These are phyloP conservation scores for Augochlora pura DNA, from an alignment of 1,140 invertebrate species.

Conservation along the genomic window DNA sequence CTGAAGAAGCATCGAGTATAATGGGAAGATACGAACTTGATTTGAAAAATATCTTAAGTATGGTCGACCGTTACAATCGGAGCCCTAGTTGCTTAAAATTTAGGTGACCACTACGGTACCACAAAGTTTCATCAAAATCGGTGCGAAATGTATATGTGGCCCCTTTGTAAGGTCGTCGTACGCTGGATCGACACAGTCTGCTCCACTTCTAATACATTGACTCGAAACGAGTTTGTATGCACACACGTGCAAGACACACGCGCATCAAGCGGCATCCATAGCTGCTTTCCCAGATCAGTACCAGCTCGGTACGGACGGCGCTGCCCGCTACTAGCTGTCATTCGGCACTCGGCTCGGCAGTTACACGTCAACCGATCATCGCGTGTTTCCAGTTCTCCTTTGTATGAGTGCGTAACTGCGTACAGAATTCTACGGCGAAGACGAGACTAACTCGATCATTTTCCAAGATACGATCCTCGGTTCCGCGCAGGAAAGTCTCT, in stretches of 20 bases:
- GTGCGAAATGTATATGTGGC: no score
- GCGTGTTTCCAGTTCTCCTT: background rate
- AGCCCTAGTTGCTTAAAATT: no score
- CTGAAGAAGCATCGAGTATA: no score
- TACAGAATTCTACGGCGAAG: background rate
- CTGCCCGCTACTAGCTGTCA: slow-evolving; percentile 7
- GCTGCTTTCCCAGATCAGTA: slow-evolving; percentile 37
- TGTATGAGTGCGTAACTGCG: background rate
- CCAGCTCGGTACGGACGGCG: slow-evolving; percentile 18
- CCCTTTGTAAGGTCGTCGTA: slow-evolving; percentile 34
- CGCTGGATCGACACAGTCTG: slow-evolving; percentile 42
- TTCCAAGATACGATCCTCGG: background rate
- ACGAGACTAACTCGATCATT: background rate
- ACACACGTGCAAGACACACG: background rate
- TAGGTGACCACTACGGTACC: no score
- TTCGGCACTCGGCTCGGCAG: slow-evolving; percentile 10
- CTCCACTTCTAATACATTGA: slow-evolving; percentile 24
- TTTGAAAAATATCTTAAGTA: no score
- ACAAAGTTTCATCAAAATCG: no score
- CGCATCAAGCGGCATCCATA: background rate
- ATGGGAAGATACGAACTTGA: no score
- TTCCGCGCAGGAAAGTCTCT: background rate
- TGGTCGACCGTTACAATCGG: no score
- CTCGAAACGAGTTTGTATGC: no score
- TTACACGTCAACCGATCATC: slow-evolving; percentile 23